These are phyloP conservation scores for Diabrotica balteata DNA, from an alignment of 2,888 invertebrate species.

Conservation along the genomic window DNA sequence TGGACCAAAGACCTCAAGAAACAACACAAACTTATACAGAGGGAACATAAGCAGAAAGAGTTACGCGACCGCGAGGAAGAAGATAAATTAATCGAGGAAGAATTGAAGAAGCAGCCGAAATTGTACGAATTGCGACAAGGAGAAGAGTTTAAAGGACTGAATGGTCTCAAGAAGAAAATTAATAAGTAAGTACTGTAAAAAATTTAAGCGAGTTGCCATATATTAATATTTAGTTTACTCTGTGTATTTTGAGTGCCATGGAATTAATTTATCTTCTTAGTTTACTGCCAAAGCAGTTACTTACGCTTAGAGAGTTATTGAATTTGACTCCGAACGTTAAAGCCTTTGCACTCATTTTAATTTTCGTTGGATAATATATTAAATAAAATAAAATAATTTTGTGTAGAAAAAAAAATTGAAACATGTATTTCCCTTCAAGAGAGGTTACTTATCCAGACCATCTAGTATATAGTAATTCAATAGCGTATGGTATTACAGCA, in stretches of 20 bases:
- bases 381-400: too few relatives aligned
- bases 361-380: too few relatives aligned
- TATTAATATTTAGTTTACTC: not conserved
- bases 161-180: slow-evolving; percentile 62
- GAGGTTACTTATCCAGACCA: too few relatives aligned
- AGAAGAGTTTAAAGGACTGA: slow-evolving; percentile 66
- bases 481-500: too few relatives aligned
- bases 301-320: too few relatives aligned
- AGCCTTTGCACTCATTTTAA: too few relatives aligned
- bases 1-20: slow-evolving; percentile 84
- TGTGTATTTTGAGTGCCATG: not conserved
- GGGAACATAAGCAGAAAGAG: slow-evolving; percentile 61
- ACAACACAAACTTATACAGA: slow-evolving; percentile 71
- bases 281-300: too few relatives aligned
- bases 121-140: slow-evolving; percentile 70
- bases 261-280: not conserved
- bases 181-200: slow-evolving; percentile 58
- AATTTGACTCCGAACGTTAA: too few relatives aligned
- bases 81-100: slow-evolving; percentile 47
- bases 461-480: too few relatives aligned
- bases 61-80: slow-evolving; percentile 54
- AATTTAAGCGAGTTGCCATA: too few relatives aligned
- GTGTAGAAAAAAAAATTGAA: too few relatives aligned
- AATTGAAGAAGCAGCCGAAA: slow-evolving; percentile 60
- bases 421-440: too few relatives aligned